Conservation (phyloP, 2,113 vertebrate species). For the Bos javanicus region DNA sequence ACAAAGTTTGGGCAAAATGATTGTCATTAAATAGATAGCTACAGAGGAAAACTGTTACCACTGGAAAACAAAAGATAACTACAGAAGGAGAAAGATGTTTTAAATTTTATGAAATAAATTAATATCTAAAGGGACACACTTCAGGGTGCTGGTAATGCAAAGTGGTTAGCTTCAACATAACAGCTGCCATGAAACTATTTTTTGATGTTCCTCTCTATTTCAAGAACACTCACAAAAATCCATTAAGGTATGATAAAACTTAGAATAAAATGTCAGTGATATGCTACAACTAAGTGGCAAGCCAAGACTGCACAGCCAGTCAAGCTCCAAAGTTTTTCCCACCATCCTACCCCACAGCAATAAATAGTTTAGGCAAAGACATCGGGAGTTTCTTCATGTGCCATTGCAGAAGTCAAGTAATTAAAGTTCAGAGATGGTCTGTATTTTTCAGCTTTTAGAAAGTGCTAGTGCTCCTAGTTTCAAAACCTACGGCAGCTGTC, state of each 20-base stretch:
- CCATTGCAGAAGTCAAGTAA: constrained; percentile 19
- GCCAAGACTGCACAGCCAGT: background rate
- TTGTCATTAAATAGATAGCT: background rate
- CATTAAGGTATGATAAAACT: background rate
- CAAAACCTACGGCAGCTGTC: constrained; percentile 42
- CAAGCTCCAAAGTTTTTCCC: background rate
- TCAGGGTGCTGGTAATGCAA: background rate
- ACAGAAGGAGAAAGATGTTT: background rate
- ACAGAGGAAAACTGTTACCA: background rate
- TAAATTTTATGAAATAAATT: background rate
- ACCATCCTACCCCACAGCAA: background rate
- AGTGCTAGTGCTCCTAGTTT: background rate
- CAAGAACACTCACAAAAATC: background rate
- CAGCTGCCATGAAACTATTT: background rate
- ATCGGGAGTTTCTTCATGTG: background rate
- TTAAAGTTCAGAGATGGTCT: background rate
- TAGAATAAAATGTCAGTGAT: background rate
- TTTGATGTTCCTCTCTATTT: background rate
- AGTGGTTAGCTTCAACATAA: background rate
- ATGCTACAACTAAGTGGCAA: background rate
- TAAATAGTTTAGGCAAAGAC: background rate
- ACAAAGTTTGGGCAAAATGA: background rate
- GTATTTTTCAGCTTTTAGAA: constrained; percentile 30
- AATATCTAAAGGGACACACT: background rate
- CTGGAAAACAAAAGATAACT: background rate